Evolutionary conservation across 2,113 vertebrate species (phyloP), one percentile per base, ranked within the genome.

Genomic region (Nothobranchius kuhntae): DNA sequence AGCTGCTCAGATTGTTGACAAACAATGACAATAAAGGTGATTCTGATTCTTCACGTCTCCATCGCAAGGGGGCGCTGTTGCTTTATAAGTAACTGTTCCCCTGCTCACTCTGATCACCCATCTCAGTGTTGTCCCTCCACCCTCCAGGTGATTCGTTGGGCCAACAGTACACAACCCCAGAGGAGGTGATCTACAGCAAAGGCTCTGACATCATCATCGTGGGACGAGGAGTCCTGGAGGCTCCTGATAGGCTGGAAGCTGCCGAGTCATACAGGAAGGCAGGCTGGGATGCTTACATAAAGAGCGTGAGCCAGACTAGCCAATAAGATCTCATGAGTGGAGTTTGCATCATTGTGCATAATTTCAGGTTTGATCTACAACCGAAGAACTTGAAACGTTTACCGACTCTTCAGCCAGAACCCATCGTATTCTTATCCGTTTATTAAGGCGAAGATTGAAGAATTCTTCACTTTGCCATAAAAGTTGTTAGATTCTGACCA

Each of bases 151-250:
- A 99, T 85, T 78, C 35, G 30, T 88, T 99, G 57, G 96, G 96
- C 53, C 98, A 99, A 61, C 95, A 94, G 89, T 99, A 99, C 86
- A 84, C 82, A 21, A 96, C 86, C 58, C 96, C 96, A 0, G 89
- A 93, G 53, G 95, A 99, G 30, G 94, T 97, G 15, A 92, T 99
- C 65, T 60, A 57, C n/a, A 86, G 72, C 50, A 94, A 92, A 78
- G 93, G 93, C 71, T 98, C 95, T 44, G 98, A 99, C 66, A 71
- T 99, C 91, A 93, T 99, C 86, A 97, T 99, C 9, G 97, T 99
- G 24, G 98, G 98, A 65, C 94, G 97, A 24, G 98, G 96, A 11
- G 95, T 99, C 66, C 66, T 96, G 74, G 85, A 90, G 13, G 93
- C 92, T 0, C 24, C 93, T 3, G 91, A 95, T 82, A 88, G 40